Base-by-base conservation (phyloP, 2,888 invertebrate species). In the Standfussiana lucernea region DNA sequence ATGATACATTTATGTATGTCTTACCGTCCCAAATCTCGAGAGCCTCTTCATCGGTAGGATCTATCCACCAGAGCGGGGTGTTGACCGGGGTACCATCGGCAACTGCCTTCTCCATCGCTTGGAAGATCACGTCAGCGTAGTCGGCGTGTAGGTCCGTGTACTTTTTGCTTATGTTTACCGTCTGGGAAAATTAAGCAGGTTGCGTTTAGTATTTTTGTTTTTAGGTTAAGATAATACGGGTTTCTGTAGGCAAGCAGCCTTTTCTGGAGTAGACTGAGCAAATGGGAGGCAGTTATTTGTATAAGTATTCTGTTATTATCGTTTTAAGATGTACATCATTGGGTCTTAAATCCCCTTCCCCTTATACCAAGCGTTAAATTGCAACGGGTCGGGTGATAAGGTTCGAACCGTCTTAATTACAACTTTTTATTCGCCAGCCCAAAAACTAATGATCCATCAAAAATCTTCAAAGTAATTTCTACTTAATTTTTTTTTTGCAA, bases 11-110 rank as follows among this genome's bases (percentile, higher is more conserved):
- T 40, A n/a, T 62, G 40, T 40, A n/a, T 62, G 40, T 50, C 67
- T 79, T 68, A 97, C 97, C 97, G 88, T 97, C 97, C 93, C 96
- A 96, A 77, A 97, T 97, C 71, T 91, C 89, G n/a, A 97, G 95
- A 0, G 98, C 98, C 32, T 96, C 96, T 40, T 92, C 89, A 89
- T 98, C 98, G 0, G 91, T 92, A 0, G 98, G 98, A 87, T 97
- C 98, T 0, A 98, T 91, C 98, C 98, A 99, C 99, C 99, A 99
- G 56, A 99, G 97, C 0, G 99, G 99, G 5, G 98, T 97, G 94
- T 98, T 98, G 21, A 98, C 97, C 0, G 98, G 98, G 4, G 97
- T 96, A 0, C 98, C 98, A 2, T 97, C 95, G 3, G 89, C 85
- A 0, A 97, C 97, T 0, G 98, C 97, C 10, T 96, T 93, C 70